Conservation (phyloP, 2,888 invertebrate species). For the Cetonia aurata region DNA sequence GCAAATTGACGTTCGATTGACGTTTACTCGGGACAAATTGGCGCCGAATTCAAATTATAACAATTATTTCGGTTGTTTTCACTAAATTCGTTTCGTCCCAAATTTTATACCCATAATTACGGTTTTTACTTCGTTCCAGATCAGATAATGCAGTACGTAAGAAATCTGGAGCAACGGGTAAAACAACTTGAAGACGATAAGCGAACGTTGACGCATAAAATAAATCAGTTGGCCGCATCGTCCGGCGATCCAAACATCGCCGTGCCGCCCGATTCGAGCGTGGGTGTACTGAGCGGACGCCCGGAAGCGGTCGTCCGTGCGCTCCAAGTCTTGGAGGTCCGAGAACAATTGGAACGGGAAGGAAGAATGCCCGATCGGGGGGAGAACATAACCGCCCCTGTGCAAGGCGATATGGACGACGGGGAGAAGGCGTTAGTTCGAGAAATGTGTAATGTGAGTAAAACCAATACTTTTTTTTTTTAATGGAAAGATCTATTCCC, state of each 20-base stretch:
- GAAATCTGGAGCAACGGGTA: constrained; percentile 89
- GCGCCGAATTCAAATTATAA: too few species aligned
- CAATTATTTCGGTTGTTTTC: too few species aligned
- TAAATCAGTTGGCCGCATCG: constrained; percentile 66
- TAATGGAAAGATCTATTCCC: too few species aligned
- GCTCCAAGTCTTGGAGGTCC: constrained; percentile 90
- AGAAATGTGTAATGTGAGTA: constrained; percentile 93
- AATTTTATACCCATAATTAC: too few species aligned
- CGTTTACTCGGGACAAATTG: too few species aligned
- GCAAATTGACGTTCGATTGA: too few species aligned
- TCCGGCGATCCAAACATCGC: constrained; percentile 64
- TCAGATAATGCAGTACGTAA: constrained; percentile 92
- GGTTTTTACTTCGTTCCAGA: constrained; percentile 67
- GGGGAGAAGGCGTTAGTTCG: constrained; percentile 93
- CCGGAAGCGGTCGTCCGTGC: constrained; percentile 95
- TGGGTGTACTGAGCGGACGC: constrained; percentile 72
- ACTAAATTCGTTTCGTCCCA: too few species aligned
- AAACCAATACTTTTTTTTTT: neutral
- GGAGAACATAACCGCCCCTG: constrained; percentile 59
- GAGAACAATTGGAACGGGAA: constrained; percentile 87
- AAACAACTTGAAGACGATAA: constrained; percentile 87
- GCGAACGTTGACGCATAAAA: constrained; percentile 69
- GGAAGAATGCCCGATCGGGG: constrained; percentile 64
- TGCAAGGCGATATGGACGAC: constrained; percentile 79
- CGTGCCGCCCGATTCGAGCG: constrained; percentile 60